Conservation (phyloP, 1,140 invertebrate species). For the Panagrolaimus sp. region DNA sequence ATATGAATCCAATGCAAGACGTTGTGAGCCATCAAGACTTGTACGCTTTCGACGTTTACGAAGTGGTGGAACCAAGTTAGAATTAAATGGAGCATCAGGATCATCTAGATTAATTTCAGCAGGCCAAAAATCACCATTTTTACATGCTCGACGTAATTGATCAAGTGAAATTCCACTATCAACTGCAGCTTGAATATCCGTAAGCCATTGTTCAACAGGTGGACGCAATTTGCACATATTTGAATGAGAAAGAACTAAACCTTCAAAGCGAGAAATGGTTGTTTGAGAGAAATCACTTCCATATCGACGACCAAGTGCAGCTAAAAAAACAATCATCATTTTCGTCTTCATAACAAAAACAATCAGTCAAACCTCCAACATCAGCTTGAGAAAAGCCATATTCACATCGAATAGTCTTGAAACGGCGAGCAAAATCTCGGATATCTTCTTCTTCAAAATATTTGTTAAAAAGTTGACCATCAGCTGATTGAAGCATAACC, state of each 20-base stretch:
- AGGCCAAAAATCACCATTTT: conserved; percentile 3
- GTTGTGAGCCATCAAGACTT: conserved; percentile 8
- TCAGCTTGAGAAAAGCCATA: conserved; percentile 93
- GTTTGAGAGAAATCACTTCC: conserved; percentile 97
- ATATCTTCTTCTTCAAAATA: conserved; percentile 15
- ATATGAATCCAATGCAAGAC: conserved; percentile 13
- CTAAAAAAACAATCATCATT: conserved; percentile 32
- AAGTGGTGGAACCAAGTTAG: neutral
- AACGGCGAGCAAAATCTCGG: conserved; percentile 80
- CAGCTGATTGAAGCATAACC: neutral
- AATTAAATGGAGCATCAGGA: neutral
- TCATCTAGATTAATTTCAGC: neutral
- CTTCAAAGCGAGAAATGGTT: conserved; percentile 92
- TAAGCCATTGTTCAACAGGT: conserved; percentile 87
- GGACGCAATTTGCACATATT: conserved; percentile 98
- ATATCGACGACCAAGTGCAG: conserved; percentile 94
- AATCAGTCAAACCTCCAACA: no score
- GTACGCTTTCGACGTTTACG: conserved; percentile 18
- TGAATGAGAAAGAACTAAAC: conserved; percentile 90
- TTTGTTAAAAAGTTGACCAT: conserved; percentile 8
- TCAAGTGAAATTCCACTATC: conserved; percentile 31
- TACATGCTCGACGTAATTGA: neutral
- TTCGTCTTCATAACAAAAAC: no score
- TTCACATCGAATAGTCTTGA: conserved; percentile 88
- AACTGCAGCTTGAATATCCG: conserved; percentile 83